A percentile compares a stretch with the other conserved stretches of the same genome.
Evolutionary conservation across 2,113 vertebrate genomes (phyloP).

Genomic region (Odontesthes bonariensis): DNA sequence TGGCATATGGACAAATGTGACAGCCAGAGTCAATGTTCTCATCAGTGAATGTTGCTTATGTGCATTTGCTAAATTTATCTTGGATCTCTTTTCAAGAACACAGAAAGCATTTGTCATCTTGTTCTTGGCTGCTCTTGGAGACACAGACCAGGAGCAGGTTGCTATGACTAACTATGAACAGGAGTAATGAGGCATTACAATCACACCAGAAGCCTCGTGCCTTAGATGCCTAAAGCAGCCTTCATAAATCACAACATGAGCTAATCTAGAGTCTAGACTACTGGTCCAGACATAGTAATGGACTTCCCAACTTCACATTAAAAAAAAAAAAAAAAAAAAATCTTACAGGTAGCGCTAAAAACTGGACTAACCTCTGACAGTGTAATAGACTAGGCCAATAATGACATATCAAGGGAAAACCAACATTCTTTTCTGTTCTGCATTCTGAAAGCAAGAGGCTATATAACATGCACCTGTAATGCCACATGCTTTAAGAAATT

Average conservation of each 20-base stretch:
- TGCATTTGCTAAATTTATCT: slow-evolving; percentile 56
- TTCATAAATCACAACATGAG: slow-evolving; percentile 79
- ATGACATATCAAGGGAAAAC: slow-evolving; percentile 73
- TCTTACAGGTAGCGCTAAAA: slow-evolving; percentile 69
- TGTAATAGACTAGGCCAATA: slow-evolving; percentile 60
- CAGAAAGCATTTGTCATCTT: slow-evolving; percentile 61
- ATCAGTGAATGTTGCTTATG: slow-evolving; percentile 38
- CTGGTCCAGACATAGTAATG: slow-evolving; percentile 70
- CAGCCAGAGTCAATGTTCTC: slow-evolving; percentile 51
- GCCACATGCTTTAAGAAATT: slow-evolving; percentile 74
- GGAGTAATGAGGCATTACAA: slow-evolving; percentile 81
- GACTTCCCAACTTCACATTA: slow-evolving; percentile 71
- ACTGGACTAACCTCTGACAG: slow-evolving; percentile 57
- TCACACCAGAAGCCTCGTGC: slow-evolving; percentile 77
- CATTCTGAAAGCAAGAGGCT: slow-evolving; percentile 38
- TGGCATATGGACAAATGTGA: slow-evolving; percentile 48
- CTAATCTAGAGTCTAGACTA: slow-evolving; percentile 78
- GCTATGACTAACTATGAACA: slow-evolving; percentile 76
- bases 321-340: slow-evolving; percentile 51
- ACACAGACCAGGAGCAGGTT: slow-evolving; percentile 76
- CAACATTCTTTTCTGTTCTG: slow-evolving; percentile 63
- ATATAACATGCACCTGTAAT: slow-evolving; percentile 78
- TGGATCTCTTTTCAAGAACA: slow-evolving; percentile 48
- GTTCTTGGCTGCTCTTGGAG: slow-evolving; percentile 57
- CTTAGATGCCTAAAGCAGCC: slow-evolving; percentile 73